Percentiles rank a stretch among this genome's conserved stretches.
Conservation (phyloP, 2,888 invertebrate species). For the Amiota minor region DNA sequence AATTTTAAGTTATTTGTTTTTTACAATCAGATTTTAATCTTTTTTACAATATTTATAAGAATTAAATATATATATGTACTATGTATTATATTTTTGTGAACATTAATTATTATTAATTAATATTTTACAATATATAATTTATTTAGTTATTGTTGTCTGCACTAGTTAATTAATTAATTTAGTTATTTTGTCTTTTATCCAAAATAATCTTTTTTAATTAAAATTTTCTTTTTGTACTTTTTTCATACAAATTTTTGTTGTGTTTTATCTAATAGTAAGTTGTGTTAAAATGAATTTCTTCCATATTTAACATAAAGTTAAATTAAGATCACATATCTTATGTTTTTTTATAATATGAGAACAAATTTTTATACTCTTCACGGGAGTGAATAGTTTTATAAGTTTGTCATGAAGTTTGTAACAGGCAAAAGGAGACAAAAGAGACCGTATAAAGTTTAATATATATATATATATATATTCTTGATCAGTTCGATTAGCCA, state of each 20-base stretch:
- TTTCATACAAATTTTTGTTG: constrained; percentile 39
- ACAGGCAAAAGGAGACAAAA: too few relatives aligned
- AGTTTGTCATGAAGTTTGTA: too few relatives aligned
- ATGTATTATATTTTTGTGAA: too few relatives aligned
- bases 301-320: constrained; percentile 50
- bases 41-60: too few relatives aligned
- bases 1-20: constrained; percentile 8
- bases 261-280: constrained; percentile 30
- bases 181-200: constrained; percentile 54
- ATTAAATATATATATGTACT: too few relatives aligned
- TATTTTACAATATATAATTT: too few relatives aligned
- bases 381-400: too few relatives aligned
- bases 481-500: too few relatives aligned
- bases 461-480: too few relatives aligned
- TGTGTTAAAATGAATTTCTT: constrained; percentile 31
- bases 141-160: neutral
- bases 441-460: too few relatives aligned
- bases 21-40: too few relatives aligned
- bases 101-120: too few relatives aligned
- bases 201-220: constrained; percentile 23
- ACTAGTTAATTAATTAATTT: neutral
- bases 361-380: constrained; percentile 7
- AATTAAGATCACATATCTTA: constrained; percentile 64
- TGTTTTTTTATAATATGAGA: constrained; percentile 28
- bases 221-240: constrained; percentile 38